Base-by-base conservation (phyloP, 2,113 vertebrate species). In the Lampris incognitus region DNA sequence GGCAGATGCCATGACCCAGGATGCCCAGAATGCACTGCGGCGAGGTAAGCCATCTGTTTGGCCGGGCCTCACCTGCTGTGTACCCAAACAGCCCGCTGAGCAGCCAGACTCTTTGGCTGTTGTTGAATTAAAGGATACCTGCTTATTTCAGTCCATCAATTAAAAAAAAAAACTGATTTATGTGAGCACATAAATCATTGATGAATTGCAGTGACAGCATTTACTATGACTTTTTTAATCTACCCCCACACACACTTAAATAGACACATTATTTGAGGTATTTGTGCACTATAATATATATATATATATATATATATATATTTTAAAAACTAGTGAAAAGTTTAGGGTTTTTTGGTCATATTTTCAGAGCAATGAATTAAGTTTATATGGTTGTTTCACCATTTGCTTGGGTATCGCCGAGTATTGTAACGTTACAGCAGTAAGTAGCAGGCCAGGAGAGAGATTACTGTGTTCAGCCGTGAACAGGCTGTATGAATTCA, bases 1-100 rank as follows among this genome's bases (percentile, higher is more conserved):
- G 89, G 98, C 97, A 0, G 98, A 99, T 5, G 97, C 98, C 88
- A 99, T 99, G 98, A 99, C 98, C 69, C 96, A 98, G 69, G 98
- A 99, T 1, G 98, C 98, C 86, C 98, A 99, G 94, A 99, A 99
- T 1, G 98, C 98, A 85, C 86, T 99, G 92, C 92, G 98, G 78
- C 93, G 98, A 95, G 98, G 98, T 99, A 86, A 94, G 87, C 95
- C 91, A 93, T 94, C 93, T 95, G 93, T 87, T 91, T 56, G 9
- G 62, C 61, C 55, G 44, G 84, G 84, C 71, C 41, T 85, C 61
- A 59, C 90, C 88, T 71, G 82, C 91, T 92, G 91, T 82, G 91
- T 83, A 70, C 60, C 24, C 70, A 68, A 85, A 90, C 82, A 86
- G 78, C 85, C 89, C 82, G 59, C 63, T 91, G 90, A 86, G 78